phyloP scores from a whole-genome alignment of 2,113 vertebrate species.

The Pithys albifrons region DNA sequence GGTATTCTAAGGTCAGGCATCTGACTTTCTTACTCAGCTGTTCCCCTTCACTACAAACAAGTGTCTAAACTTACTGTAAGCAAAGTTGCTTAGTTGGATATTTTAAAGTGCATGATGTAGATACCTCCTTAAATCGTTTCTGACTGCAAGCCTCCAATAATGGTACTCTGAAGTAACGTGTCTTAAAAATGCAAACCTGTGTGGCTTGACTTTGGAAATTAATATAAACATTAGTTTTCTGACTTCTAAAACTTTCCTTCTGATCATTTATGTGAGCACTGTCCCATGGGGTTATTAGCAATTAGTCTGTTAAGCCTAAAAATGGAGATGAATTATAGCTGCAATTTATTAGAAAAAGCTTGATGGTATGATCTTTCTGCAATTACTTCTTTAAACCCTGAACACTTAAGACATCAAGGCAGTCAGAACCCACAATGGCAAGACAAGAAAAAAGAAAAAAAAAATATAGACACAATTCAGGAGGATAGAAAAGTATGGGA shows the following conservation, averaged over 20 bases:
- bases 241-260: not conserved
- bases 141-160: not conserved
- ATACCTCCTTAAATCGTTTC: not conserved
- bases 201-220: not conserved
- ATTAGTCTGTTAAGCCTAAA: not conserved
- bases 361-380: not conserved
- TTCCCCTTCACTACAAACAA: not conserved
- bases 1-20: not conserved
- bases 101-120: accelerated
- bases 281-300: not conserved
- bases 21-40: not conserved
- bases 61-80: not conserved
- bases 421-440: accelerated
- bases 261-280: not conserved
- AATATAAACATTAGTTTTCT: not conserved
- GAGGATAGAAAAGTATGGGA: not conserved
- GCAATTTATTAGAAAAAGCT: not conserved
- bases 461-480: not conserved
- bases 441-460: not conserved
- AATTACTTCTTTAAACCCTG: not conserved
- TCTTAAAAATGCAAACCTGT: not conserved
- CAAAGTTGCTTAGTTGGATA: not conserved
- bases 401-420: not conserved
- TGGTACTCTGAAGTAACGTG: not conserved
- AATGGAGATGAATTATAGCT: not conserved